phyloP scores from a whole-genome alignment of 2,888 invertebrate genomes.

The Agriopis leucophaearia region DNA sequence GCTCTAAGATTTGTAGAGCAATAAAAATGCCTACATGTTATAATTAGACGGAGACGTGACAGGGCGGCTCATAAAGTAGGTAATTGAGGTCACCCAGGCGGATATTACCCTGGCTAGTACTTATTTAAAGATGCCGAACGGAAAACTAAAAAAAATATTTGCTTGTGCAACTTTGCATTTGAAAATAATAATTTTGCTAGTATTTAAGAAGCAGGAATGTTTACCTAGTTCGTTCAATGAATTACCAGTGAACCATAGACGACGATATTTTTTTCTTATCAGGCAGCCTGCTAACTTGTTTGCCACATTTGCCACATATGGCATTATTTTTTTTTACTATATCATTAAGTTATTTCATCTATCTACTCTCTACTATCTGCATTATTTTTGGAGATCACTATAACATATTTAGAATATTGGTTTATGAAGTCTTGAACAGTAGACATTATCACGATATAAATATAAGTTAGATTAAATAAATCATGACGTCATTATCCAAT shows the following conservation, averaged over 20 bases:
- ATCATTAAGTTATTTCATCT: too few relatives aligned
- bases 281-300: too few relatives aligned
- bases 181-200: too few relatives aligned
- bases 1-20: conserved; percentile 34
- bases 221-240: not conserved
- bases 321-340: too few relatives aligned
- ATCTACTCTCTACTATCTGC: not conserved
- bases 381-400: not conserved
- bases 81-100: conserved; percentile 36
- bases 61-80: conserved; percentile 38
- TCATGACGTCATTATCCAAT: conserved; percentile 16
- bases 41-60: conserved; percentile 35
- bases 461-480: conserved; percentile 15
- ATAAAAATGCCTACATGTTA: conserved; percentile 40
- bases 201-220: not conserved
- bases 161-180: not conserved
- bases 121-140: conserved; percentile 31
- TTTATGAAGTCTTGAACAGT: not conserved
- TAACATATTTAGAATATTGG: not conserved
- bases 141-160: not conserved
- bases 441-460: conserved; percentile 9
- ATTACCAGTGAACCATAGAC: too few relatives aligned
- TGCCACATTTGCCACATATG: too few relatives aligned
- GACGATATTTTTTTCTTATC: too few relatives aligned
- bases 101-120: conserved; percentile 35